phyloP scores from a whole-genome alignment of 2,113 vertebrate species.

The Egretta garzetta region DNA sequence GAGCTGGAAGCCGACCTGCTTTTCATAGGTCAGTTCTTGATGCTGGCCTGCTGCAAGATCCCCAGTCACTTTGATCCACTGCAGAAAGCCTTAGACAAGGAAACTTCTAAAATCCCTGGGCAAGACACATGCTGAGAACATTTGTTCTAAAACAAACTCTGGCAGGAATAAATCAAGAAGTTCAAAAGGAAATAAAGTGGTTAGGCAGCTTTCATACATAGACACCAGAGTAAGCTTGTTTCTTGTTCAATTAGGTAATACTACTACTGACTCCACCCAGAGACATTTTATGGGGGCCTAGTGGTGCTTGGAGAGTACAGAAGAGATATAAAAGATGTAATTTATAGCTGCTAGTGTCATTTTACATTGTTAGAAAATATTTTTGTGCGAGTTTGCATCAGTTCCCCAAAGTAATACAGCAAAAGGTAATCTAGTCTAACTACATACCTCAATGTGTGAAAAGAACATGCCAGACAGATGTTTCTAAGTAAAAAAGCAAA shows the following conservation, averaged over 20 bases:
- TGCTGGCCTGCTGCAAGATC: not conserved
- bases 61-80: not conserved
- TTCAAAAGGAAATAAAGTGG: not conserved
- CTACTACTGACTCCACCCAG: not conserved
- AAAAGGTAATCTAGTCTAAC: not conserved
- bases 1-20: not conserved
- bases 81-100: not conserved
- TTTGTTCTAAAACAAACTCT: not conserved
- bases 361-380: not conserved
- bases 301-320: not conserved
- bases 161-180: not conserved
- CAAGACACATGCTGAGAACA: not conserved
- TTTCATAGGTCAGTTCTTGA: not conserved
- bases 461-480: not conserved
- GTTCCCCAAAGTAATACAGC: not conserved
- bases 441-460: not conserved
- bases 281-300: not conserved
- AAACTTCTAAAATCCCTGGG: not conserved
- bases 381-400: not conserved
- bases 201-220: not conserved
- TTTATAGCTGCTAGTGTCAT: not conserved
- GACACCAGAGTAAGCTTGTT: not conserved
- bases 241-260: not conserved
- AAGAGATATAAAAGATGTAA: not conserved
- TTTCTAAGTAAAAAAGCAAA: not conserved